Conservation (phyloP, 1,140 invertebrate species). For the Dendrolimus punctatus region DNA sequence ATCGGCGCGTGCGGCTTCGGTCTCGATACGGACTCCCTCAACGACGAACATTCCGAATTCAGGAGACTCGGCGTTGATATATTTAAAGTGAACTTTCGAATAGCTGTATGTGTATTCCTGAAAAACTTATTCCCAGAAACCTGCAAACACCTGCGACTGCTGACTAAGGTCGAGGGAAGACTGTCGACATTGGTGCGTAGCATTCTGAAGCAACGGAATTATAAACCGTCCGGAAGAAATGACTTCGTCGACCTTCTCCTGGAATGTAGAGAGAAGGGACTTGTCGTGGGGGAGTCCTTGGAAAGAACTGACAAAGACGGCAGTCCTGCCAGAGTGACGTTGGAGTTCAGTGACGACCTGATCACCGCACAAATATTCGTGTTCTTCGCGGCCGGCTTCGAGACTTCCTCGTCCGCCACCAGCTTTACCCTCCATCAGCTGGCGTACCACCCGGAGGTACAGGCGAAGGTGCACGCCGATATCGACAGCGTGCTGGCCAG, state of each 20-base stretch:
- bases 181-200: conserved; percentile 17
- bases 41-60: no score
- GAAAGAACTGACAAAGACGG: conserved; percentile 54
- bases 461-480: no score
- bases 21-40: no score
- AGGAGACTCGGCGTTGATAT: no score
- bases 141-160: conserved; percentile 19
- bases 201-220: conserved; percentile 23
- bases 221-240: conserved; percentile 29
- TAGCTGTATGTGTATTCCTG: conserved; percentile 13
- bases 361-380: conserved; percentile 70
- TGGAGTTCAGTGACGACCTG: conserved; percentile 26
- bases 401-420: conserved; percentile 73
- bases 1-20: no score
- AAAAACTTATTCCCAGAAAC: conserved; percentile 28
- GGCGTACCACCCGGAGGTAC: no score
- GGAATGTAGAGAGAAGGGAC: conserved; percentile 49
- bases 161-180: conserved; percentile 15
- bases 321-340: conserved; percentile 9
- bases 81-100: conserved; percentile 15
- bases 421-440: conserved; percentile 69
- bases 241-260: no score
- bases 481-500: no score
- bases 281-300: conserved; percentile 33
- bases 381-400: conserved; percentile 73